phyloP scores from a whole-genome alignment of 2,888 invertebrate genomes.

The Andrena trimmerana region DNA sequence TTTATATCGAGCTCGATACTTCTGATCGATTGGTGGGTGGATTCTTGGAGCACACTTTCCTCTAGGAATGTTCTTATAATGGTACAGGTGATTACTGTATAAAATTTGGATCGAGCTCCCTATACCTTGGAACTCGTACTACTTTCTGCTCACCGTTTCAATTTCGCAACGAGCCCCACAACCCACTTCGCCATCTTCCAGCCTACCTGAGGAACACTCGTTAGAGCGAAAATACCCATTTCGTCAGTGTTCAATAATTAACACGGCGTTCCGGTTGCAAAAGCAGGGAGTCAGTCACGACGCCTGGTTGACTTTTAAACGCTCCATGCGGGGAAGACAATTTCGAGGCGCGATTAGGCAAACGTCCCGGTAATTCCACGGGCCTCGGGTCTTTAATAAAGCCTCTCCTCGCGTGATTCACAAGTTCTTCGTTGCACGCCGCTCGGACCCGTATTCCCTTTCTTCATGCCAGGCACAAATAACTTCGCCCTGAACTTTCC shows the following conservation, averaged over 20 bases:
- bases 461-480: slow-evolving; percentile 37
- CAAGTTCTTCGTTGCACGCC: slow-evolving; percentile 29
- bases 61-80: not conserved
- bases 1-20: slow-evolving; percentile 7
- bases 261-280: slow-evolving; percentile 49
- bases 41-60: not conserved
- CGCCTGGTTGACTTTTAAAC: slow-evolving; percentile 45
- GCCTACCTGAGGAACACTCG: not conserved
- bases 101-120: too few relatives aligned
- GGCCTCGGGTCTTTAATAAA: slow-evolving; percentile 51
- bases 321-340: slow-evolving; percentile 49
- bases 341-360: slow-evolving; percentile 64
- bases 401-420: slow-evolving; percentile 36
- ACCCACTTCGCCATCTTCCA: not conserved
- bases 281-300: slow-evolving; percentile 47
- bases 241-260: slow-evolving; percentile 55
- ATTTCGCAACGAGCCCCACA: too few relatives aligned
- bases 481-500: slow-evolving; percentile 59
- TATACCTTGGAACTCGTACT: too few relatives aligned
- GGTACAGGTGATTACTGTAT: too few relatives aligned
- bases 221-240: slow-evolving; percentile 40
- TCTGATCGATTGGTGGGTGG: slow-evolving; percentile 24
- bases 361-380: slow-evolving; percentile 39
- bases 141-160: too few relatives aligned
- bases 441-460: slow-evolving; percentile 42